Evolutionary conservation across 2,797 vertebrate species (phyloP).

Genomic region (Aeoliscus strigatus): DNA sequence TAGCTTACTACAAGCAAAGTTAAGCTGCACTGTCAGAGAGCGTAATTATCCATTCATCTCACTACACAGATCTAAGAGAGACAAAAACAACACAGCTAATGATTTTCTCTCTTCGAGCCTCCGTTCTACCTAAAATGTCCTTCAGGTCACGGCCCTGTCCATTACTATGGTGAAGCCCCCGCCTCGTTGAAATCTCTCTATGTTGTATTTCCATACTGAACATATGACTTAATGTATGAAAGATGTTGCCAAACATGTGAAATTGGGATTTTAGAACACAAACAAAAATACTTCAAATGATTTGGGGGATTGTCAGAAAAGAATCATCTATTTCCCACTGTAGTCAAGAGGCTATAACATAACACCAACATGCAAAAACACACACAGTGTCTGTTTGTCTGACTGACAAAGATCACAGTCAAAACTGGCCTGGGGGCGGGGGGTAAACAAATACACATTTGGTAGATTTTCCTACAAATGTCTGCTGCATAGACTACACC

Average conservation of each 20-base stretch:
- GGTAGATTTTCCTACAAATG: background rate
- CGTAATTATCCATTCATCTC: too few species aligned
- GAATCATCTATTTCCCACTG: background rate
- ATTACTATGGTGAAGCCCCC: conserved; percentile 59
- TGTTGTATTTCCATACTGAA: conserved; percentile 60
- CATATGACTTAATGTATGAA: conserved; percentile 11
- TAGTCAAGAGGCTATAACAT: too few species aligned
- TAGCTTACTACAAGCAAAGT: too few species aligned
- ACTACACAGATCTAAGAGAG: conserved; percentile 9
- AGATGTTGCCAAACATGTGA: background rate
- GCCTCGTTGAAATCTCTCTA: conserved; percentile 53
- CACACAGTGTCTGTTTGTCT: background rate
- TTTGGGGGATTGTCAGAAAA: background rate
- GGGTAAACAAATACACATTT: background rate
- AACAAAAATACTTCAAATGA: background rate
- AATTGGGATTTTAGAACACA: background rate
- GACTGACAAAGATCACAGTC: background rate
- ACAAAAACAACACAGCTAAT: conserved; percentile 15
- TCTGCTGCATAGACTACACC: background rate
- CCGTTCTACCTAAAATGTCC: too few species aligned
- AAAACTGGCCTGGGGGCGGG: background rate
- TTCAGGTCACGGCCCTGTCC: conserved; percentile 59
- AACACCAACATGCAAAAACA: background rate
- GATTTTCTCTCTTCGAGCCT: too few species aligned
- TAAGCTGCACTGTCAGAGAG: too few species aligned